Conservation (phyloP, 2,113 vertebrate species). For the Plecturocebus donacophilus region DNA sequence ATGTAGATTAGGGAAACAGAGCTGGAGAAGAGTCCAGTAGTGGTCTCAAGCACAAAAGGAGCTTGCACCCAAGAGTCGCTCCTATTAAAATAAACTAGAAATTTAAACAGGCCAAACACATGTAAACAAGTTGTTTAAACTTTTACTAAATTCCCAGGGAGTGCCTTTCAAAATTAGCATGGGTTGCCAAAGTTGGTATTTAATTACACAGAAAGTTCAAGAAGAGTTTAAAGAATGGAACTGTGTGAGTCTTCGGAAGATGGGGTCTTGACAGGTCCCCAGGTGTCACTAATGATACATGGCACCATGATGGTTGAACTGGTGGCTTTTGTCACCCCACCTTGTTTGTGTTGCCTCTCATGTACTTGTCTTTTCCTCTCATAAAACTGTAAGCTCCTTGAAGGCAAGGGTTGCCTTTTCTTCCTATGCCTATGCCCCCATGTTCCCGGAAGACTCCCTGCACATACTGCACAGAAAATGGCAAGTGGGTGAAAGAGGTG, state of each 20-base stretch:
- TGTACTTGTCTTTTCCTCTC: not conserved
- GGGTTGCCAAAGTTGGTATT: slow-evolving; percentile 63
- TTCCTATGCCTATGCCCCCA: not conserved
- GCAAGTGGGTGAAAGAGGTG: no score
- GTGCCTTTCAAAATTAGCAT: slow-evolving; percentile 71
- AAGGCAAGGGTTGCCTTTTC: not conserved
- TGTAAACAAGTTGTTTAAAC: slow-evolving; percentile 81
- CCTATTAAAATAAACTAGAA: slow-evolving; percentile 77
- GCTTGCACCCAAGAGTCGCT: slow-evolving; percentile 68
- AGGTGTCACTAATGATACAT: not conserved
- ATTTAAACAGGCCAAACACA: slow-evolving; percentile 78
- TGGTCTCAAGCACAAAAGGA: slow-evolving; percentile 60
- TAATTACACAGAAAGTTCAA: slow-evolving; percentile 65
- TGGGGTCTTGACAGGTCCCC: fast-evolving
- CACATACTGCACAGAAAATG: not conserved
- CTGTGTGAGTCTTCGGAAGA: not conserved
- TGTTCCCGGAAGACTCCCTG: not conserved
- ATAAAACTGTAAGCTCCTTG: not conserved
- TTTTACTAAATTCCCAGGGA: slow-evolving; percentile 77
- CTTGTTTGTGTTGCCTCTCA: not conserved
- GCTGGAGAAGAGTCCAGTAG: slow-evolving; percentile 53
- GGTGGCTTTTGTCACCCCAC: not conserved
- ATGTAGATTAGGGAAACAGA: slow-evolving; percentile 57
- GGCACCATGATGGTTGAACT: not conserved
- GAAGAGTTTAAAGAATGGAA: not conserved